These are phyloP conservation scores for Cyprinus carpio DNA, from an alignment of 2,113 vertebrate genomes.

Conservation along the genomic window DNA sequence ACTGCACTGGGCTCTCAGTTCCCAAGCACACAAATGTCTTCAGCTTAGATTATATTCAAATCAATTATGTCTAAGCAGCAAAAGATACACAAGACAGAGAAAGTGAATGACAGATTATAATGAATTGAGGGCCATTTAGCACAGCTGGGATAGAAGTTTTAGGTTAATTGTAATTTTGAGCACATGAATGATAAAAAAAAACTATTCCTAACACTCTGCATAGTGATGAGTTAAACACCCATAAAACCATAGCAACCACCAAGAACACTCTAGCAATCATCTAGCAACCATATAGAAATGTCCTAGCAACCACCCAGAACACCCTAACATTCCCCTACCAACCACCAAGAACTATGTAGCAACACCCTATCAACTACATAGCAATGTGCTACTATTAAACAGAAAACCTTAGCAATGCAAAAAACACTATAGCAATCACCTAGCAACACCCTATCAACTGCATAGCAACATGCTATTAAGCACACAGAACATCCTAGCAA, in stretches of 20 bases:
- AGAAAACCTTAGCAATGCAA: not conserved
- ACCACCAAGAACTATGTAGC: too few relatives aligned
- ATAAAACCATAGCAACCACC: too few relatives aligned
- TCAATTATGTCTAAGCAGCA: constrained; percentile 38
- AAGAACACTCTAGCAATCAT: not conserved
- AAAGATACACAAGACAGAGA: not conserved
- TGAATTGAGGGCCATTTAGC: constrained; percentile 29
- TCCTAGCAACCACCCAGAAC: too few relatives aligned
- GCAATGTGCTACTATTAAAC: not conserved
- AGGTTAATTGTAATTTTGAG: constrained; percentile 10
- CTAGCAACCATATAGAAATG: not conserved
- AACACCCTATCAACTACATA: too few relatives aligned
- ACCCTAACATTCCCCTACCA: not conserved
- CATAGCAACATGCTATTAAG: not conserved
- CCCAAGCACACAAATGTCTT: constrained; percentile 20
- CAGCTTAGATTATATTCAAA: not conserved
- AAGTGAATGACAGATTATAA: constrained; percentile 12
- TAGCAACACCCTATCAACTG: not conserved
- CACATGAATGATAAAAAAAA: not conserved
- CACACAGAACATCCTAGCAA: not conserved
- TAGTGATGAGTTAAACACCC: too few relatives aligned
- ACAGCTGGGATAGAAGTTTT: constrained; percentile 15
- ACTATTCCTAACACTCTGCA: not conserved
- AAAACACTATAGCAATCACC: too few relatives aligned
- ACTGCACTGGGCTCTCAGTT: constrained; percentile 36